Conservation (phyloP, 2,888 invertebrate species). For the Athrips mouffetella region DNA sequence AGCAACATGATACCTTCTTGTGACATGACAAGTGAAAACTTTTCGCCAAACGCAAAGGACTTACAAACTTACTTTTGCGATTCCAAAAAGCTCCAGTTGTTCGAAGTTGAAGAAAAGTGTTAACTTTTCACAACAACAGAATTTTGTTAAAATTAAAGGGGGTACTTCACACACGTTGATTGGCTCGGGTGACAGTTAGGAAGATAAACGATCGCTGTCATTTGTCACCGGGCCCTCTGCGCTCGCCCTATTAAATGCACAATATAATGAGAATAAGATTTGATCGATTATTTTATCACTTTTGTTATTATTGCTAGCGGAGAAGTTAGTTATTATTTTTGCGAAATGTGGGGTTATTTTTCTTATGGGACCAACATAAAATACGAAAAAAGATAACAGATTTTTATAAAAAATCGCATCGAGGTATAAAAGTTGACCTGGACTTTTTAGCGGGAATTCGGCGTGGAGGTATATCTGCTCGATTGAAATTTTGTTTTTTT, state of each 20-base stretch:
- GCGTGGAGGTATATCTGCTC: no score
- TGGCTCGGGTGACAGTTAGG: slow-evolving; percentile 72
- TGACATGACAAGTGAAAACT: neutral
- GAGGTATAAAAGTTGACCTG: no score
- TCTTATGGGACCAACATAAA: no score
- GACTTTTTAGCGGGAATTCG: no score
- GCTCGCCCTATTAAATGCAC: slow-evolving; percentile 67
- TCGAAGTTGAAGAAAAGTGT: slow-evolving; percentile 4
- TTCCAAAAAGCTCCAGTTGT: no score
- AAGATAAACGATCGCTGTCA: slow-evolving; percentile 72
- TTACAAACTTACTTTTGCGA: slow-evolving; percentile 1
- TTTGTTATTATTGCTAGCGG: slow-evolving; percentile 10
- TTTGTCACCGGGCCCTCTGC: slow-evolving; percentile 67
- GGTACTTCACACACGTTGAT: slow-evolving; percentile 66
- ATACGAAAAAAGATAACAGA: no score
- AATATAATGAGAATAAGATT: slow-evolving; percentile 59
- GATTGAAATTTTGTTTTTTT: no score
- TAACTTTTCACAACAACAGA: slow-evolving; percentile 4
- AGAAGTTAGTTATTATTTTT: no score
- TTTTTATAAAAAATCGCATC: no score
- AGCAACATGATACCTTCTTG: neutral
- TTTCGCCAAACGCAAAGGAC: neutral
- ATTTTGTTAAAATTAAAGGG: slow-evolving; percentile 37
- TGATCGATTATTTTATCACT: slow-evolving; percentile 23
- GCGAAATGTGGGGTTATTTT: no score